A percentile compares a stretch with the other conserved stretches of the same genome.
These are phyloP conservation scores for Psittacula cyanocephala DNA, from an alignment of 2,113 vertebrate genomes.

Conservation along the genomic window DNA sequence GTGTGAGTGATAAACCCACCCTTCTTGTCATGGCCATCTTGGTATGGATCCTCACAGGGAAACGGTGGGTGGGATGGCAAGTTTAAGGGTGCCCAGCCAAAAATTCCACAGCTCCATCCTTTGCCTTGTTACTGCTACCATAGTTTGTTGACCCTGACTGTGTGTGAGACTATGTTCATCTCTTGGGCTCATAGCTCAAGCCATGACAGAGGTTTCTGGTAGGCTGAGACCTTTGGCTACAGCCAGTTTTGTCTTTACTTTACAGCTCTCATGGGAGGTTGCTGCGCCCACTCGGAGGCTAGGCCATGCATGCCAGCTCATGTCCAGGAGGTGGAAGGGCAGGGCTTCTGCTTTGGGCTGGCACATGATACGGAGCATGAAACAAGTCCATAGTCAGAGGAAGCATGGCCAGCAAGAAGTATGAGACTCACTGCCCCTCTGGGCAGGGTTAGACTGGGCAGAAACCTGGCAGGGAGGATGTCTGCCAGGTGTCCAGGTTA, in stretches of 20 bases:
- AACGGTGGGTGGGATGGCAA: neutral
- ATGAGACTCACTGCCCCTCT: slow-evolving; percentile 23
- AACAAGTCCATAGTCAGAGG: neutral
- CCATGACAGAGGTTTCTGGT: neutral
- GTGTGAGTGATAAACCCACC: neutral
- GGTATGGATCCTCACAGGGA: neutral
- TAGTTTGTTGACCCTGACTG: neutral
- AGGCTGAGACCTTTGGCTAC: neutral
- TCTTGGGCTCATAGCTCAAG: neutral
- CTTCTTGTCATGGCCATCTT: neutral
- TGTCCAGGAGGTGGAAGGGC: neutral
- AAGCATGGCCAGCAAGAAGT: neutral
- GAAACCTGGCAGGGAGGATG: slow-evolving; percentile 25
- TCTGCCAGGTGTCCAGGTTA: slow-evolving; percentile 58
- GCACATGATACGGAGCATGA: neutral
- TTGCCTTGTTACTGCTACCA: neutral
- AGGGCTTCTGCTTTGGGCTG: neutral
- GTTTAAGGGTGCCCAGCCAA: neutral
- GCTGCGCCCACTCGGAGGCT: neutral
- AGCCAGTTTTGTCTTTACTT: neutral
- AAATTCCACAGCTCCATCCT: neutral
- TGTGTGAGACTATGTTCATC: neutral
- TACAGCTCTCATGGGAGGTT: neutral
- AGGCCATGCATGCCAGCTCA: neutral
- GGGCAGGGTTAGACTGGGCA: slow-evolving; percentile 35